phyloP scores from a whole-genome alignment of 2,797 vertebrate species.

The Poecilia wingei region DNA sequence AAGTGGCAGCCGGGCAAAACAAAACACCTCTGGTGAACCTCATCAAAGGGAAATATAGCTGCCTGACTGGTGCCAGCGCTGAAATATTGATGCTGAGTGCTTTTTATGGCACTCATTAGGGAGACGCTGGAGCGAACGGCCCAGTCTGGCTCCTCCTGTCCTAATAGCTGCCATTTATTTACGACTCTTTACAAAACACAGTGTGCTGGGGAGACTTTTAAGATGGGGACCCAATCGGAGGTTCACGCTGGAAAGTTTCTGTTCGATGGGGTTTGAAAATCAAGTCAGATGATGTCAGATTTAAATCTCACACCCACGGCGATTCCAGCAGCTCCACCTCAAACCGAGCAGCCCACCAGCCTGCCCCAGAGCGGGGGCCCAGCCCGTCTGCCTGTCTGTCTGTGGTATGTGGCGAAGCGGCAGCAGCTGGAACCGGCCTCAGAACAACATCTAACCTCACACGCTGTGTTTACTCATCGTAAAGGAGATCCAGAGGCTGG shows the following conservation, averaged over 20 bases:
- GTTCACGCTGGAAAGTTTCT: neutral
- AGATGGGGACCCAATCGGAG: too few relatives aligned
- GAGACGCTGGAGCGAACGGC: constrained; percentile 65
- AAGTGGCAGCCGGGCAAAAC: constrained; percentile 47
- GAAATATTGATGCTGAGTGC: constrained; percentile 74
- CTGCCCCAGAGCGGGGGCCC: constrained; percentile 43
- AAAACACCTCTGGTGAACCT: constrained; percentile 60
- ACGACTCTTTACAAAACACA: constrained; percentile 21
- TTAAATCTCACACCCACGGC: constrained; percentile 11
- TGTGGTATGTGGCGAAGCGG: constrained; percentile 62
- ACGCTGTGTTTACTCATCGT: constrained; percentile 43
- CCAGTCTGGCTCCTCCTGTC: constrained; percentile 46
- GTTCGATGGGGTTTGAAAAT: neutral
- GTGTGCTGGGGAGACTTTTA: neutral
- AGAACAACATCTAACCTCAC: constrained; percentile 54
- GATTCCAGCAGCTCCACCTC: constrained; percentile 34
- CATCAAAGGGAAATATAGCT: constrained; percentile 63
- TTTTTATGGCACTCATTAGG: constrained; percentile 70
- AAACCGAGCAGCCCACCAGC: constrained; percentile 21
- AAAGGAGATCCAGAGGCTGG: constrained; percentile 4
- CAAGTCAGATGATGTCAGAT: constrained; percentile 10
- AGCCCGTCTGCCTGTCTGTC: constrained; percentile 57
- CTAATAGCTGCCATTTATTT: constrained; percentile 52
- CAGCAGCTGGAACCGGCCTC: constrained; percentile 59
- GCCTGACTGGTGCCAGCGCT: constrained; percentile 46